Evolutionary conservation across 2,888 invertebrate species (phyloP), one percentile per base, ranked within the genome.

Genomic region (Caenorhabditis virilis): DNA sequence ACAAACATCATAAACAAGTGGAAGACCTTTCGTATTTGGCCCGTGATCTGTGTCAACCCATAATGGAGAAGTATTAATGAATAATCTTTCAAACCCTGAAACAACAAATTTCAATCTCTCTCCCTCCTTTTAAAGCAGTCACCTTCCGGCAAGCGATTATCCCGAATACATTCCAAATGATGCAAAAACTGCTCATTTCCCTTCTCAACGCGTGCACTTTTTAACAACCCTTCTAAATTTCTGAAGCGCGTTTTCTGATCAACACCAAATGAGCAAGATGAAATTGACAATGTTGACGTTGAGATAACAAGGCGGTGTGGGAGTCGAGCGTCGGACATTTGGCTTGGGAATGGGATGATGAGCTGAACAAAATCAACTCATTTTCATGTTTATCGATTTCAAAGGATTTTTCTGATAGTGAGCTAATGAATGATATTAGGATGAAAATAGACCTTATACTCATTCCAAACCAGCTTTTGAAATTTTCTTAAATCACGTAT

Each of bases 31-130:
- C 1, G 70, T 63, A 1, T 63, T 53, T 11, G 58, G 50, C 18
- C 77, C 78, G 49, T 66, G 57, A 52, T 76, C 76, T 16, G 72
- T 73, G 45, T 78, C 78, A n/a, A 78, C 58, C 77, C 78, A 78
- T 4, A 74, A 26, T 9, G 77, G 78, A 1, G 78, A 77, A 1
- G 78, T 73, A 9, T 26, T 11, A 20, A 76, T 25, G 48, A 59
- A 68, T 20, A 62, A 65, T 39, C 50, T 56, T 20, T 62, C 61
- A 7, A 47, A 59, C 20, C 53, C 65, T 69, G 53, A 26, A 41
- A 45, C 27, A 18, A 59, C 38, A 27, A 15, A 36, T 26, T 7
- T 42, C 25, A 33, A 2, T 13, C 43, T 41, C 16, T 43, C 20
- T 43, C 15, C 9, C 6, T 9, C 9, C 9, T 18, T 20, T 43